Conservation (phyloP, 2,113 vertebrate species). For the Lepus americanus region DNA sequence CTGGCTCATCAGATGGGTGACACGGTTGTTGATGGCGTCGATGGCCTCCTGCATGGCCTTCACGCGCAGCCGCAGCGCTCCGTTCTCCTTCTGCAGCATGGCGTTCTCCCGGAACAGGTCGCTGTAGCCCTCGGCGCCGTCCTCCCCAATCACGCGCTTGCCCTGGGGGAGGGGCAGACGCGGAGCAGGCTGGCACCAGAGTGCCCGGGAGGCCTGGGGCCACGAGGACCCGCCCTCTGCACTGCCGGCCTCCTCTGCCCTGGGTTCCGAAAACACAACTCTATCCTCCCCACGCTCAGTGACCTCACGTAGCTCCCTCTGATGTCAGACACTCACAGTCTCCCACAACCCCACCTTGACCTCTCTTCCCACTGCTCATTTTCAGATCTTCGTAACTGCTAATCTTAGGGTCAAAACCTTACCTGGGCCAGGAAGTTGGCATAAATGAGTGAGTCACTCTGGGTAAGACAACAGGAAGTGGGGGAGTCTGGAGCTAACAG, state of each 20-base stretch:
- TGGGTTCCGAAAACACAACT: not conserved
- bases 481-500: not conserved
- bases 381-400: not conserved
- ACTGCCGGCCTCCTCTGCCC: no score
- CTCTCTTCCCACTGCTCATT: not conserved
- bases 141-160: constrained; percentile 94
- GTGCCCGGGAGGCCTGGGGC: not conserved
- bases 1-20: constrained; percentile 96
- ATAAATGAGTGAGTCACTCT: not conserved
- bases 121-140: constrained; percentile 93
- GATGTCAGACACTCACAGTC: not conserved
- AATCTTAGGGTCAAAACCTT: not conserved
- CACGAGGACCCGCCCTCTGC: not conserved
- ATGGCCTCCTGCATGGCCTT: constrained; percentile 99
- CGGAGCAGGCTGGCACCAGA: not conserved
- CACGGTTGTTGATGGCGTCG: constrained; percentile 94
- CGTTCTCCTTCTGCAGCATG: constrained; percentile 96
- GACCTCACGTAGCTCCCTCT: not conserved
- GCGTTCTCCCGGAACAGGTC: constrained; percentile 95
- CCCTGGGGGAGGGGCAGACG: constrained; percentile 87
- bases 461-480: no score
- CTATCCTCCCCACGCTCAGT: not conserved
- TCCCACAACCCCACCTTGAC: not conserved
- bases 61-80: constrained; percentile 93
- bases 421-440: not conserved